phyloP scores from a whole-genome alignment of 92 coral and sea anemone species.

The Paramuricea clavata region DNA sequence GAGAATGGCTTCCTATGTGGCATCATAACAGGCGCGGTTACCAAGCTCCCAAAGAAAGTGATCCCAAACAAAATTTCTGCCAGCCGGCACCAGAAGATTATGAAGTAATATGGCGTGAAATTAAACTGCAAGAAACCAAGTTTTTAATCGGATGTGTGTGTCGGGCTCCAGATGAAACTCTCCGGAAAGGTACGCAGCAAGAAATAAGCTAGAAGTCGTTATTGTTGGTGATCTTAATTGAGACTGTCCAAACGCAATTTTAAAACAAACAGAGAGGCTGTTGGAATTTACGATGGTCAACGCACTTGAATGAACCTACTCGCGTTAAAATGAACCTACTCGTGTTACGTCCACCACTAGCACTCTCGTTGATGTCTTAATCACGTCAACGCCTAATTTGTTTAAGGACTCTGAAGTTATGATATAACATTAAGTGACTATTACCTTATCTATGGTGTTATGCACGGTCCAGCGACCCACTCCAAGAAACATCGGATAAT shows the following conservation, averaged over 20 bases:
- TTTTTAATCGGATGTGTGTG: slow-evolving; percentile 54
- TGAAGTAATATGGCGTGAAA: slow-evolving; percentile 55
- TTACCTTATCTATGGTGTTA: slow-evolving; percentile 60
- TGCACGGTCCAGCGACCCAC: slow-evolving; percentile 33
- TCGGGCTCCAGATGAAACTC: slow-evolving; percentile 61
- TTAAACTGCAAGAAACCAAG: slow-evolving; percentile 23
- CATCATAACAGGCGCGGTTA: too few relatives aligned
- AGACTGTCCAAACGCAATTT: background rate
- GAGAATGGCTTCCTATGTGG: too few relatives aligned
- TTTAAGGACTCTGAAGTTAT: slow-evolving; percentile 35
- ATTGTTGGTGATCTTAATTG: slow-evolving; percentile 58
- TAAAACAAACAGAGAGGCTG: slow-evolving; percentile 38
- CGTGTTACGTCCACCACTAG: slow-evolving; percentile 43
- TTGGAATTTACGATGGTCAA: slow-evolving; percentile 58
- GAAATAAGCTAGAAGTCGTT: slow-evolving; percentile 48
- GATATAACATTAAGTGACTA: slow-evolving; percentile 52
- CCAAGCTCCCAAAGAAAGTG: too few relatives aligned
- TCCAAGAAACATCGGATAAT: slow-evolving; percentile 53
- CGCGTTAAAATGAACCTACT: slow-evolving; percentile 48
- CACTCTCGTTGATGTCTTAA: slow-evolving; percentile 58
- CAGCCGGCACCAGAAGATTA: too few relatives aligned
- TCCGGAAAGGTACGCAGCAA: slow-evolving; percentile 52
- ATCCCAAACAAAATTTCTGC: too few relatives aligned
- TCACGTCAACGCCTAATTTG: slow-evolving; percentile 57
- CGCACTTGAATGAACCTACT: slow-evolving; percentile 61